phyloP scores from a whole-genome alignment of 2,888 invertebrate genomes.

The Carcina quercana region DNA sequence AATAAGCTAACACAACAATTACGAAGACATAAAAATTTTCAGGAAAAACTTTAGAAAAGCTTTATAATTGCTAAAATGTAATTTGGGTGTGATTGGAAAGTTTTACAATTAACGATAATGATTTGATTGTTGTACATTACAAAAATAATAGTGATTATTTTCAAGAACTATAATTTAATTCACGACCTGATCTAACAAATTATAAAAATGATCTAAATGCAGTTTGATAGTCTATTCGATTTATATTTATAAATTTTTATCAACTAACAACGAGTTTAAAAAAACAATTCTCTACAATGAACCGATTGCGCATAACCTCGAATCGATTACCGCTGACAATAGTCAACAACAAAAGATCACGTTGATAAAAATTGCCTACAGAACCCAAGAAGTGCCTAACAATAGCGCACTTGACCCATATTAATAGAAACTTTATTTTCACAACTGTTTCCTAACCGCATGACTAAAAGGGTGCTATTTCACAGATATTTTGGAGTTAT shows the following conservation, averaged over 20 bases:
- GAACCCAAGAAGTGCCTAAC: constrained; percentile 11
- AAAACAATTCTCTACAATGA: constrained; percentile 1
- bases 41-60: too few relatives aligned
- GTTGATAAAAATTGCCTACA: constrained; percentile 8
- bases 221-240: neutral
- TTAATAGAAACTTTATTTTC: constrained; percentile 15
- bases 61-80: too few relatives aligned
- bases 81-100: too few relatives aligned
- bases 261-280: neutral
- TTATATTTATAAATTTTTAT: neutral
- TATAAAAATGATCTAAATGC: too few relatives aligned
- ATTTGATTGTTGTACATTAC: too few relatives aligned
- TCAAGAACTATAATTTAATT: too few relatives aligned
- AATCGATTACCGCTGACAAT: constrained; percentile 5
- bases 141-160: too few relatives aligned
- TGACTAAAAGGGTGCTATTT: constrained; percentile 43
- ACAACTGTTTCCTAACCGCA: constrained; percentile 34
- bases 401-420: constrained; percentile 15
- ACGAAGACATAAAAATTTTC: too few relatives aligned
- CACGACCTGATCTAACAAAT: too few relatives aligned
- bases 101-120: too few relatives aligned
- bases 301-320: constrained; percentile 1
- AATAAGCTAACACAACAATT: too few relatives aligned
- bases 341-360: neutral
- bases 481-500: constrained; percentile 25